Conservation (phyloP, 2,888 invertebrate genomes). For the Rhyacophila evoluta region DNA sequence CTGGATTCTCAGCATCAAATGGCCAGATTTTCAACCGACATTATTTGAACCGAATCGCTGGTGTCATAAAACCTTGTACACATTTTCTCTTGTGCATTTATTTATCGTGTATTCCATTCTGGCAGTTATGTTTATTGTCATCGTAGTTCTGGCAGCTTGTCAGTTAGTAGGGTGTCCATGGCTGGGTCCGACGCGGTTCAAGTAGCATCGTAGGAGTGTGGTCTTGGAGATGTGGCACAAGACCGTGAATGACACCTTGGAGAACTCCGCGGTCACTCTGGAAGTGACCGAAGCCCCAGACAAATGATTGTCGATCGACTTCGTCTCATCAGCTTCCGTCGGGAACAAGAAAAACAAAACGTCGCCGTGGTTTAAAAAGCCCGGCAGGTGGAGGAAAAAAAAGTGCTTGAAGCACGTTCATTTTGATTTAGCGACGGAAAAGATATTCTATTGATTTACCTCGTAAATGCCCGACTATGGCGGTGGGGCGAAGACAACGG, state of each 20-base stretch:
- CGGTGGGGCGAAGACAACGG: not conserved
- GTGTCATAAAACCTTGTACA: slow-evolving; percentile 83
- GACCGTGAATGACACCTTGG: slow-evolving; percentile 70
- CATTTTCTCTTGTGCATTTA: slow-evolving; percentile 81
- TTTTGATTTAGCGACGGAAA: slow-evolving; percentile 63
- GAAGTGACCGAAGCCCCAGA: slow-evolving; percentile 56
- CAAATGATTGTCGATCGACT: slow-evolving; percentile 53
- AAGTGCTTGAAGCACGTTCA: slow-evolving; percentile 64
- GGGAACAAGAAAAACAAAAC: slow-evolving; percentile 30
- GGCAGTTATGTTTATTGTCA: slow-evolving; percentile 69
- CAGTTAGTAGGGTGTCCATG: slow-evolving; percentile 80
- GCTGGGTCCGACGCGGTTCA: slow-evolving; percentile 71
- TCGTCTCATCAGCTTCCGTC: slow-evolving; percentile 33
- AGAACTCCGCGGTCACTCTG: slow-evolving; percentile 67
- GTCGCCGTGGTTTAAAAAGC: slow-evolving; percentile 45
- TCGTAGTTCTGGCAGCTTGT: slow-evolving; percentile 74
- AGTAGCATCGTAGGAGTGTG: slow-evolving; percentile 74
- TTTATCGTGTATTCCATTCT: slow-evolving; percentile 77
- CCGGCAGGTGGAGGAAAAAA: slow-evolving; percentile 40
- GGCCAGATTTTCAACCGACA: slow-evolving; percentile 80
- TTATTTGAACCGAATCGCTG: slow-evolving; percentile 83
- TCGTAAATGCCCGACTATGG: not conserved
- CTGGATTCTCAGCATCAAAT: slow-evolving; percentile 82
- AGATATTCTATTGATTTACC: slow-evolving; percentile 63
- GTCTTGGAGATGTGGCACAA: slow-evolving; percentile 71